Evolutionary conservation across 2,113 vertebrate genomes (phyloP).

Genomic region (Onychorhynchus coronatus): DNA sequence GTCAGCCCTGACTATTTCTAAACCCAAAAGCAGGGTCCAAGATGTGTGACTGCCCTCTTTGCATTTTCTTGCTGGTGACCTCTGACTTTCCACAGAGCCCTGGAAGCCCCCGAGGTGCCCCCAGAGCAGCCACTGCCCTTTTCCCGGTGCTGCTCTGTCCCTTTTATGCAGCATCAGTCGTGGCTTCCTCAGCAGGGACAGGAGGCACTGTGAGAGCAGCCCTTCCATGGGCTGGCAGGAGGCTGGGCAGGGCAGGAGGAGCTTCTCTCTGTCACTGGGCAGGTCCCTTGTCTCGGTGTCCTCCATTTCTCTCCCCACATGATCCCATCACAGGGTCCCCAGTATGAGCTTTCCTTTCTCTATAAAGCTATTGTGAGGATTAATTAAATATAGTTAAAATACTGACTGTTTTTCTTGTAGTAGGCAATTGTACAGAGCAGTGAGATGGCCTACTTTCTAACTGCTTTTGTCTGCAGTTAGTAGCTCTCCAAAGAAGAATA

Average conservation of each 20-base stretch:
- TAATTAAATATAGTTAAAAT: not conserved
- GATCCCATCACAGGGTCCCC: accelerated
- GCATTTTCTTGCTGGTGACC: not conserved
- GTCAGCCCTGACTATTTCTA: not conserved
- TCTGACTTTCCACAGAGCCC: not conserved
- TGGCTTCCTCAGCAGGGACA: no score
- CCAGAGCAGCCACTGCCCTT: not conserved
- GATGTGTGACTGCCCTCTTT: not conserved
- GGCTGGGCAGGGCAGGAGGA: not conserved
- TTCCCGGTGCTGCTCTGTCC: not conserved
- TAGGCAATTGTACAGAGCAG: not conserved
- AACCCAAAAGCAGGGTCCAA: not conserved
- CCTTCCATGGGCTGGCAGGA: accelerated
- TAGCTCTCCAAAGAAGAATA: not conserved
- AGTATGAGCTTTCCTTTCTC: not conserved
- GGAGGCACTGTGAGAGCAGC: not conserved
- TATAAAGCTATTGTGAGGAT: not conserved
- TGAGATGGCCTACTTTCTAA: not conserved
- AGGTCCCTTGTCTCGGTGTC: accelerated
- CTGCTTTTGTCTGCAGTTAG: conserved; percentile 9
- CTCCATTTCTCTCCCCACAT: not conserved
- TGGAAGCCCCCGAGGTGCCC: no score
- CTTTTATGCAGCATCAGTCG: accelerated
- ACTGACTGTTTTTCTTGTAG: not conserved
- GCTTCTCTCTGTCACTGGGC: not conserved